Percentiles rank a stretch among this genome's conserved stretches.
phyloP scores from a whole-genome alignment of 2,888 invertebrate species.

The Tetrapedia diversipes region DNA sequence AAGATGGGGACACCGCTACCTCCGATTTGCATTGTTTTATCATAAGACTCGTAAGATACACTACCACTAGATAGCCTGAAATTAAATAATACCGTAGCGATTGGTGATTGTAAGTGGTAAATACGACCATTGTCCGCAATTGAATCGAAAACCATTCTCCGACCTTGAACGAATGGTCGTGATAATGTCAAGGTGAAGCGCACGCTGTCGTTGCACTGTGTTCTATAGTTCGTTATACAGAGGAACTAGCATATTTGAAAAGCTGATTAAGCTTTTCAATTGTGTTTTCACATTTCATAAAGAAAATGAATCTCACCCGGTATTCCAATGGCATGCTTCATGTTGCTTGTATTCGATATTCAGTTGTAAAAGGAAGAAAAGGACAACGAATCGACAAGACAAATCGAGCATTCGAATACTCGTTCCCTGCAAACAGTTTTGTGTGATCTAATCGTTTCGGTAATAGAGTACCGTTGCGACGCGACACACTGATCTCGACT shows the following conservation, averaged over 20 bases:
- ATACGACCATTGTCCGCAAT: neutral
- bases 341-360: too few species aligned
- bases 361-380: too few species aligned
- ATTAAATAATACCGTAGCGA: neutral
- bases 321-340: too few species aligned
- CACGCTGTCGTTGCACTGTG: neutral
- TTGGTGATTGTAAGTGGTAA: neutral
- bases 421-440: neutral
- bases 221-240: too few species aligned
- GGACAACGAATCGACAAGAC: too few species aligned
- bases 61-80: constrained; percentile 29
- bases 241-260: neutral
- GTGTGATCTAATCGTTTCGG: neutral
- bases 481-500: constrained; percentile 3
- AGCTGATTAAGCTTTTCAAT: neutral
- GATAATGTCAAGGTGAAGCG: constrained; percentile 14
- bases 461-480: neutral
- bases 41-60: neutral
- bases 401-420: neutral
- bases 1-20: neutral
- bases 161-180: neutral
- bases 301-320: neutral
- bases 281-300: neutral
- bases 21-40: neutral
- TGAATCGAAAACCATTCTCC: neutral